Conservation (phyloP, 2,113 vertebrate species). For the Tylochromis polylepis region DNA sequence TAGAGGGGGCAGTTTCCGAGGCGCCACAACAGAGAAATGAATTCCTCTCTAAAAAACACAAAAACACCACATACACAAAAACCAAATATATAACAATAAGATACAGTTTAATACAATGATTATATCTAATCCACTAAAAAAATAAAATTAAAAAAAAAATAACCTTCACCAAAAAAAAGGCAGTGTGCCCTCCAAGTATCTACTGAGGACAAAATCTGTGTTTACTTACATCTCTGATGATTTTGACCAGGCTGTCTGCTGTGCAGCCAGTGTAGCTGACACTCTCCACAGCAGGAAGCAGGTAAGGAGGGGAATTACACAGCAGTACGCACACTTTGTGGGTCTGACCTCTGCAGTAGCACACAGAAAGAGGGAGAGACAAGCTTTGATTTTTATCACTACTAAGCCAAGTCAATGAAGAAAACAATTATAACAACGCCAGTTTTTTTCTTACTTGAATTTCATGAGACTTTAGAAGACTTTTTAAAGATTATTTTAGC, state of each 20-base stretch:
- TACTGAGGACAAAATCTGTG: background rate
- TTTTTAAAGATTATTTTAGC: background rate
- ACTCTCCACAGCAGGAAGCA: constrained; percentile 89
- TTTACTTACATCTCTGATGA: constrained; percentile 84
- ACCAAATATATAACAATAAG: background rate
- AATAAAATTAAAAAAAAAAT: no score
- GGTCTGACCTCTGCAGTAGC: constrained; percentile 78
- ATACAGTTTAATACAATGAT: background rate
- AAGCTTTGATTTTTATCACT: background rate
- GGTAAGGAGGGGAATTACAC: constrained; percentile 88
- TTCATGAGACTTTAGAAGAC: background rate
- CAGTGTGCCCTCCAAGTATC: background rate
- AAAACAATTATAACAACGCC: no score
- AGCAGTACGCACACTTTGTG: constrained; percentile 90
- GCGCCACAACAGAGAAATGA: constrained; percentile 87
- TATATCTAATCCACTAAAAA: background rate
- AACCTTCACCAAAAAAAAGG: background rate
- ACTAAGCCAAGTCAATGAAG: background rate
- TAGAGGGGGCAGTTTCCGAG: constrained; percentile 84
- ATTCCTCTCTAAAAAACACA: constrained; percentile 81
- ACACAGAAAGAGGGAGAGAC: background rate
- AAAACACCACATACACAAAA: no score
- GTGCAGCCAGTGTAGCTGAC: constrained; percentile 89
- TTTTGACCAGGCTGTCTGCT: constrained; percentile 85
- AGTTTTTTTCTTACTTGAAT: background rate